Evolutionary conservation across 2,797 vertebrate genomes (phyloP).

Genomic region (Columba guinea): DNA sequence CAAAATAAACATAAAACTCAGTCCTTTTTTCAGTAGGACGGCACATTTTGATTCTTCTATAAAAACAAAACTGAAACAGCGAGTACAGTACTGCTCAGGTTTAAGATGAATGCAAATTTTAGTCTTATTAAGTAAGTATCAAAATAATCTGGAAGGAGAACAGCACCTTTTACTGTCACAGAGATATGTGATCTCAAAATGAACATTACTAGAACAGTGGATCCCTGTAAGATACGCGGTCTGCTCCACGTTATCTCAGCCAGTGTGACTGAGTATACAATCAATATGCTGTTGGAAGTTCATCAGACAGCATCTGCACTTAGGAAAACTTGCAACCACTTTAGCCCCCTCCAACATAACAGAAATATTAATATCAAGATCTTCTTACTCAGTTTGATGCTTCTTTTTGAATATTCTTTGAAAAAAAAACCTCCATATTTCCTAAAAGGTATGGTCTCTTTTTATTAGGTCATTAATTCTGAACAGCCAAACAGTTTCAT

Average conservation of each 20-base stretch:
- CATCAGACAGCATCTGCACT: background rate
- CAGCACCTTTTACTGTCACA: background rate
- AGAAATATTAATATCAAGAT: background rate
- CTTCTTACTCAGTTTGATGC: background rate
- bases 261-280: background rate
- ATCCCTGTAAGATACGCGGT: fast-evolving
- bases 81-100: background rate
- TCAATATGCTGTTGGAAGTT: background rate
- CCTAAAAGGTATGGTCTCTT: background rate
- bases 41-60: background rate
- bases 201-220: background rate
- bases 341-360: background rate
- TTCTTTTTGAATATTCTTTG: background rate
- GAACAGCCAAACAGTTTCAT: background rate
- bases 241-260: background rate
- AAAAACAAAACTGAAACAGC: background rate
- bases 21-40: background rate
- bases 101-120: background rate
- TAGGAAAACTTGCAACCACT: background rate
- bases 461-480: background rate
- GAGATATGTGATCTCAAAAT: background rate
- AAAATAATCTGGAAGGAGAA: background rate
- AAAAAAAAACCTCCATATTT: background rate
- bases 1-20: conserved; percentile 30
- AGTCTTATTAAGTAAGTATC: background rate